These are phyloP conservation scores for Diphyllodes magnificus DNA, from an alignment of 2,113 vertebrate genomes.

Conservation along the genomic window DNA sequence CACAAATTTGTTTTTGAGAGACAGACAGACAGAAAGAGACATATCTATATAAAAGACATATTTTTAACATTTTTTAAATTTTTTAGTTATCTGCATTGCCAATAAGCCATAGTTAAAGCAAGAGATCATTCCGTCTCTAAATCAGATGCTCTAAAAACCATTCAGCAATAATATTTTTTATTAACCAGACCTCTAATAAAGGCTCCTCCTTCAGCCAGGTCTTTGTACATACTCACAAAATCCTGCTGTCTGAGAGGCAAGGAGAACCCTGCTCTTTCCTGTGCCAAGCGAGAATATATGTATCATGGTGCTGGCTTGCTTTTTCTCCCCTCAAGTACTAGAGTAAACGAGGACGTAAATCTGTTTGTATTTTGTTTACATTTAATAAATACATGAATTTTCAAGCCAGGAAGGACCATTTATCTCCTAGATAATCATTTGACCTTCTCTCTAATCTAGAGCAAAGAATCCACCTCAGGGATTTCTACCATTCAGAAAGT, in stretches of 20 bases:
- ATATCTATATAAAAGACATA: neutral
- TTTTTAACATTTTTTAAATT: neutral
- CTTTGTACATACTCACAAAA: neutral
- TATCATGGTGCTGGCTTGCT: fast-evolving
- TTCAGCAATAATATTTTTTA: neutral
- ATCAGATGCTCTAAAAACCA: neutral
- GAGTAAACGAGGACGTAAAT: neutral
- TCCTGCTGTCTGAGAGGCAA: neutral
- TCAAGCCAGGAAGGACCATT: neutral
- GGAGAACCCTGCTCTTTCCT: neutral
- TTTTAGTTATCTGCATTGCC: neutral
- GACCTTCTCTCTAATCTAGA: neutral
- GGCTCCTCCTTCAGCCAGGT: neutral
- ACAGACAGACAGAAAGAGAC: neutral
- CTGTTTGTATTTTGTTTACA: neutral
- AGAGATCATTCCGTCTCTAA: neutral
- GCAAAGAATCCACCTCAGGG: neutral
- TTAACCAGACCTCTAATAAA: neutral
- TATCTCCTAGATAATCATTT: neutral
- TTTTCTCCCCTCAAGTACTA: neutral
- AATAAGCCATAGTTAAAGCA: neutral
- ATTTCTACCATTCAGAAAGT: neutral
- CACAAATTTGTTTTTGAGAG: neutral
- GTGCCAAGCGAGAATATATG: fast-evolving
- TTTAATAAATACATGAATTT: slow-evolving; percentile 5